Evolutionary conservation across 2,888 invertebrate genomes (phyloP).

Genomic region (Tiliacea aurago): DNA sequence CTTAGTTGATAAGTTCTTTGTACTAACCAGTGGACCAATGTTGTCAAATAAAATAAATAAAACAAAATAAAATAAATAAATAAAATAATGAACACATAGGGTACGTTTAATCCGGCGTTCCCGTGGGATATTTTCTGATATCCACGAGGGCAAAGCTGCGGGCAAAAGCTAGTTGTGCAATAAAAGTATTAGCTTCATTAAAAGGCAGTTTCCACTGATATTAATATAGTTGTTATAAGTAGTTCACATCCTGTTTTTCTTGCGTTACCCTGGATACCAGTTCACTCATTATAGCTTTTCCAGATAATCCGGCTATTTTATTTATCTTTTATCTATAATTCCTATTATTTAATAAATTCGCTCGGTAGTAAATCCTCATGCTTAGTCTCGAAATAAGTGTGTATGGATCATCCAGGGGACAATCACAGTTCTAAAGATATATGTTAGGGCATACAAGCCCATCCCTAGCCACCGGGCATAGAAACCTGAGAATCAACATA

Average conservation of each 20-base stretch:
- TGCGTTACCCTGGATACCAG: background rate
- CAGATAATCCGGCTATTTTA: background rate
- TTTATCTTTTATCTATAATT: background rate
- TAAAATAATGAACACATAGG: no score
- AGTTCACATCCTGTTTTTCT: background rate
- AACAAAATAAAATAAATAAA: no score
- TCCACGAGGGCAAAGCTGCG: no score
- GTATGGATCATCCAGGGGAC: background rate
- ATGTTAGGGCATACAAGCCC: background rate
- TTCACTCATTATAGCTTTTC: background rate
- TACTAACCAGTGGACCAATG: no score
- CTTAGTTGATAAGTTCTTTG: no score
- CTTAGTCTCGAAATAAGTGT: background rate
- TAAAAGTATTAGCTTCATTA: conserved; percentile 18
- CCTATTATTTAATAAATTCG: background rate
- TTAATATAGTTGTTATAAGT: background rate
- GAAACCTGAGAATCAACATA: no score
- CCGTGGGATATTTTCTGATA: no score
- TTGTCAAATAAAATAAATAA: no score
- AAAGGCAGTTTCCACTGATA: conserved; percentile 8
- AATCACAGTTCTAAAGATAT: background rate
- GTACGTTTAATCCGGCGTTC: no score
- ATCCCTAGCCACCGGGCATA: no score
- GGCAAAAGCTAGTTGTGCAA: conserved; percentile 4
- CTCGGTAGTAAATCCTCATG: background rate